These are phyloP conservation scores for Apus apus DNA, from an alignment of 2,113 vertebrate species.

Conservation along the genomic window DNA sequence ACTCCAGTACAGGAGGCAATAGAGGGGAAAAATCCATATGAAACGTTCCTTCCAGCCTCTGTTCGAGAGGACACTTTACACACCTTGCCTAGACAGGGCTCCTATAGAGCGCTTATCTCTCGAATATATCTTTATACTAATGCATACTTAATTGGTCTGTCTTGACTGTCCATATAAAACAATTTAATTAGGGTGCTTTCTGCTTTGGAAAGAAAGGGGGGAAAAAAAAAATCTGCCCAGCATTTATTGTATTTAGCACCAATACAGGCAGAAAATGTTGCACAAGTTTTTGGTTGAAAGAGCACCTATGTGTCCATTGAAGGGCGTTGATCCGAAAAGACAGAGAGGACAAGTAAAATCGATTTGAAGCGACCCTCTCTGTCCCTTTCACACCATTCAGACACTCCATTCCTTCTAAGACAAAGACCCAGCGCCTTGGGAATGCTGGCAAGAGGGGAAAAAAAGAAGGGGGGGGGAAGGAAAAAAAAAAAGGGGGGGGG, in stretches of 20 bases:
- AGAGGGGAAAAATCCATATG: conserved; percentile 57
- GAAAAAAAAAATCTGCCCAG: conserved; percentile 73
- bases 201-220: conserved; percentile 72
- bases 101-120: conserved; percentile 70
- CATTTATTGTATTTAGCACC: conserved; percentile 85
- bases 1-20: conserved; percentile 51
- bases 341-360: conserved; percentile 88
- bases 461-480: neutral
- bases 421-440: conserved; percentile 83
- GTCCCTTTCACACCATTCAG: conserved; percentile 87
- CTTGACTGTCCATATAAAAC: conserved; percentile 82
- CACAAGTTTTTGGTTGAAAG: conserved; percentile 88
- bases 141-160: conserved; percentile 81
- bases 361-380: conserved; percentile 88
- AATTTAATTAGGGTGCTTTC: conserved; percentile 85
- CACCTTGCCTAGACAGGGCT: conserved; percentile 61
- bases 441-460: conserved; percentile 67
- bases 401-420: conserved; percentile 84
- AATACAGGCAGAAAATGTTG: conserved; percentile 88
- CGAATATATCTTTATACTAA: conserved; percentile 81
- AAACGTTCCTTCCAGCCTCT: conserved; percentile 46
- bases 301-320: conserved; percentile 87
- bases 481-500: neutral
- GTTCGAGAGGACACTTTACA: conserved; percentile 59
- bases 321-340: conserved; percentile 89